phyloP scores from a whole-genome alignment of 2,797 vertebrate species.

The Gambusia yucatana region DNA sequence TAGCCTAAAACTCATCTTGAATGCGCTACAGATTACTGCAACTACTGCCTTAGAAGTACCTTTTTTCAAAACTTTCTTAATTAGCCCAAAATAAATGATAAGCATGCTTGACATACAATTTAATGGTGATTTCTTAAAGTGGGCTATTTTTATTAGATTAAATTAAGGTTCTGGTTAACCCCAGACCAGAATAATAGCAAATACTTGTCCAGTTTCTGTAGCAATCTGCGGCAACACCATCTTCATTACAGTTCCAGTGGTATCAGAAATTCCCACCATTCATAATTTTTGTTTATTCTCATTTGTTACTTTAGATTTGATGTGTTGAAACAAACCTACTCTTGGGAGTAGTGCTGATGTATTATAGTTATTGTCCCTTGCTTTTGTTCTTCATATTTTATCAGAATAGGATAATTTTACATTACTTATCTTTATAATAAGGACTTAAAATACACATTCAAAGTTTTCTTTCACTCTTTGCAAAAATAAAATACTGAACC shows the following conservation, averaged over 20 bases:
- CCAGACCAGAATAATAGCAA: conserved; percentile 23
- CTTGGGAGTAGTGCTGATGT: conserved; percentile 2
- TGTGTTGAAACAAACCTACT: neutral
- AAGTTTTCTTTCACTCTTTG: neutral
- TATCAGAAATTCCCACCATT: conserved; percentile 27
- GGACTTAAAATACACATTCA: conserved; percentile 33
- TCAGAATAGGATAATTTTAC: neutral
- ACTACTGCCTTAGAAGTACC: conserved; percentile 60
- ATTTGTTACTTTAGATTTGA: conserved; percentile 16
- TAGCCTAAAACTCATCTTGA: conserved; percentile 74
- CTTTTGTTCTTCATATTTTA: conserved; percentile 10
- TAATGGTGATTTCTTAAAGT: conserved; percentile 10
- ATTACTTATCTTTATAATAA: neutral
- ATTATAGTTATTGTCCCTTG: conserved; percentile 6
- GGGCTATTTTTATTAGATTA: conserved; percentile 35
- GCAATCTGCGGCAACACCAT: conserved; percentile 67
- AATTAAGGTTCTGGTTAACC: conserved; percentile 15
- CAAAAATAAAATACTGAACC: neutral
- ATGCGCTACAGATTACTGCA: conserved; percentile 75
- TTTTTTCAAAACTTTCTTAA: conserved; percentile 20
- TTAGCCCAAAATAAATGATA: conserved; percentile 32
- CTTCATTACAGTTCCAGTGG: conserved; percentile 37
- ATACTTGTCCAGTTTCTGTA: conserved; percentile 60
- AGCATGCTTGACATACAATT: conserved; percentile 36
- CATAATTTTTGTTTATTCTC: conserved; percentile 50